Percentiles rank a stretch among this genome's conserved stretches.
Evolutionary conservation across 2,797 vertebrate genomes (phyloP).

Genomic region (Gymnoscopelus microlampas): DNA sequence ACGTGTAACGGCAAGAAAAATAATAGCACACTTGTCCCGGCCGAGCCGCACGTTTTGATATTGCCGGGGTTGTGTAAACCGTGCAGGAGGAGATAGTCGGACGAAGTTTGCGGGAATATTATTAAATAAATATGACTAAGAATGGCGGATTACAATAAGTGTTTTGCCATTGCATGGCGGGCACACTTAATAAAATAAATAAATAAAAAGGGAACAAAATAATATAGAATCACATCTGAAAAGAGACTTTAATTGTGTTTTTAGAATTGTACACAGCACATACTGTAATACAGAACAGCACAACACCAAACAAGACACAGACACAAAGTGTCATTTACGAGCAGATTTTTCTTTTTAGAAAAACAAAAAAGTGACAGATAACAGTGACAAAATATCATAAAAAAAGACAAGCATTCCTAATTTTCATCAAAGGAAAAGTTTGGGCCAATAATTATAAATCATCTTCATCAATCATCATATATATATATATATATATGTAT

Average conservation of each 20-base stretch:
- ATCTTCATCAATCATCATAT: too few species aligned
- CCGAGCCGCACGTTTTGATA: too few species aligned
- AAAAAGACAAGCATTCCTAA: conserved; percentile 39
- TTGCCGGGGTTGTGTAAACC: too few species aligned
- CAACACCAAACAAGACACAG: conserved; percentile 61
- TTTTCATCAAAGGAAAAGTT: conserved; percentile 34
- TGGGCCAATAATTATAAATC: conserved; percentile 1
- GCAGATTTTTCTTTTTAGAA: conserved; percentile 19
- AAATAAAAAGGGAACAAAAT: neutral
- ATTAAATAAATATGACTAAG: too few species aligned
- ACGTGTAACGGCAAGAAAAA: too few species aligned
- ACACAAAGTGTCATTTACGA: conserved; percentile 45
- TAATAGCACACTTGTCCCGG: too few species aligned
- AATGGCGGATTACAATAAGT: too few species aligned
- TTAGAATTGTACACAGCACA: conserved; percentile 52
- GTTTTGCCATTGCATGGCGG: too few species aligned
- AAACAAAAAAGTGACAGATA: conserved; percentile 34
- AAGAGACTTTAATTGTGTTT: conserved; percentile 66
- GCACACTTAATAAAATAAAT: neutral
- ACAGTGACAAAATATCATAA: conserved; percentile 35
- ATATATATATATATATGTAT: neutral
- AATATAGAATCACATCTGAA: conserved; percentile 48
- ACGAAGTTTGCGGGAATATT: too few species aligned
- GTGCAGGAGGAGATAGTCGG: too few species aligned
- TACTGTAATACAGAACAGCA: conserved; percentile 54